These are phyloP conservation scores for Anastatus disparis DNA, from an alignment of 1,140 invertebrate species.

Conservation along the genomic window DNA sequence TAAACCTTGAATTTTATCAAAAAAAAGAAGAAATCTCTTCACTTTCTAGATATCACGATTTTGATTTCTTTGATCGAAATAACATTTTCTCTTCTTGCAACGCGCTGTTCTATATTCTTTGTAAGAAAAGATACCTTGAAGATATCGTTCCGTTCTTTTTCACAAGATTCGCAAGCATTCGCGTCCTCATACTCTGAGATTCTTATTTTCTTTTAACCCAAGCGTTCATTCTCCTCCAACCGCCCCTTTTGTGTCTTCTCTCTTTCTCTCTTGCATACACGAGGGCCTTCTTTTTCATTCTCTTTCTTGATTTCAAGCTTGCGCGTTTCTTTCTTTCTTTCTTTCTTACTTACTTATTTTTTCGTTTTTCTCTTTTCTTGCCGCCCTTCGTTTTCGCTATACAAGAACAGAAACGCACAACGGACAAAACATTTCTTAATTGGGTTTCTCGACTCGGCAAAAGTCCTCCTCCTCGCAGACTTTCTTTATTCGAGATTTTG, in stretches of 20 bases:
- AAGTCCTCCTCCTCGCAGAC: conserved; percentile 16
- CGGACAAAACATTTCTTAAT: conserved; percentile 70
- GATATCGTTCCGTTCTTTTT: conserved; percentile 26
- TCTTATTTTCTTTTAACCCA: conserved; percentile 35
- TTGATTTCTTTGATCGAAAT: too few species aligned
- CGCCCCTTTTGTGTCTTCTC: conserved; percentile 12
- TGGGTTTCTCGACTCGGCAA: conserved; percentile 54
- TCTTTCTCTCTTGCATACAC: too few species aligned
- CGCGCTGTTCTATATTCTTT: not conserved
- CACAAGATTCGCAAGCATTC: conserved; percentile 2
- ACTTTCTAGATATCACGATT: too few species aligned
- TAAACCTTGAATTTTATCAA: too few species aligned
- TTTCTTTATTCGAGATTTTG: conserved; percentile 49
- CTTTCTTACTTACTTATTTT: conserved; percentile 21
- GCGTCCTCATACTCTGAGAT: conserved; percentile 32
- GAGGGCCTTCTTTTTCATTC: not conserved
- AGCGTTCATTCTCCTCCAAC: too few species aligned
- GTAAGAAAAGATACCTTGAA: not conserved
- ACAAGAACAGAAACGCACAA: conserved; percentile 37
- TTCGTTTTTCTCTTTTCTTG: conserved; percentile 26
- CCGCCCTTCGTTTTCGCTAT: conserved; percentile 26
- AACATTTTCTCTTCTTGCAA: not conserved
- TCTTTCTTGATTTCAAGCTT: too few species aligned
- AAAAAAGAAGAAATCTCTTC: too few species aligned
- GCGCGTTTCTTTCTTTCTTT: not conserved